phyloP scores from a whole-genome alignment of 2,797 vertebrate genomes.

The Pogoniulus pusillus region DNA sequence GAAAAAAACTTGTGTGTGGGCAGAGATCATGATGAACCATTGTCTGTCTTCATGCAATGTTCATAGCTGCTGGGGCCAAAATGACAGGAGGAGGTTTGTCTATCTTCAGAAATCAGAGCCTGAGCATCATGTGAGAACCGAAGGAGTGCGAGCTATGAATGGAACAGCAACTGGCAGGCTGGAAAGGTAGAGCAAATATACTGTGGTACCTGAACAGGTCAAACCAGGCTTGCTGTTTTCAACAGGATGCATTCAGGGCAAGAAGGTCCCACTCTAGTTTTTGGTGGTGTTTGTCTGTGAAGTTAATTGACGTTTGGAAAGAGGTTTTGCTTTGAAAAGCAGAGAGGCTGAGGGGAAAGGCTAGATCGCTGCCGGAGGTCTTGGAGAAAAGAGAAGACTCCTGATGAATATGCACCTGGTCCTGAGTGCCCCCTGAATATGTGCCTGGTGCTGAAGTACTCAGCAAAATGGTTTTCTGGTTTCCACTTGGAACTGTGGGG shows the following conservation, averaged over 20 bases:
- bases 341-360: neutral
- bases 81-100: neutral
- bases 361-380: neutral
- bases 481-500: neutral
- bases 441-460: neutral
- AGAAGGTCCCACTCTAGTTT: neutral
- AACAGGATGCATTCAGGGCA: neutral
- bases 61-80: neutral
- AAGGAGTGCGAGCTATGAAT: neutral
- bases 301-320: neutral
- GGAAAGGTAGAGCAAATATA: neutral
- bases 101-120: neutral
- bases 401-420: neutral
- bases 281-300: neutral
- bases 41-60: neutral
- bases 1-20: rapidly evolving
- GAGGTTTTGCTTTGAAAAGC: neutral
- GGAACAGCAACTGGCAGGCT: neutral
- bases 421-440: neutral
- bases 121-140: neutral
- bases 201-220: neutral
- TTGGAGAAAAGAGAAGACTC: neutral
- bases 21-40: neutral
- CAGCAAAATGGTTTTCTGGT: neutral
- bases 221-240: neutral